A percentile compares a stretch with the other conserved stretches of the same genome.
These are phyloP conservation scores for Idaea aversata DNA, from an alignment of 2,888 invertebrate species.

Conservation along the genomic window DNA sequence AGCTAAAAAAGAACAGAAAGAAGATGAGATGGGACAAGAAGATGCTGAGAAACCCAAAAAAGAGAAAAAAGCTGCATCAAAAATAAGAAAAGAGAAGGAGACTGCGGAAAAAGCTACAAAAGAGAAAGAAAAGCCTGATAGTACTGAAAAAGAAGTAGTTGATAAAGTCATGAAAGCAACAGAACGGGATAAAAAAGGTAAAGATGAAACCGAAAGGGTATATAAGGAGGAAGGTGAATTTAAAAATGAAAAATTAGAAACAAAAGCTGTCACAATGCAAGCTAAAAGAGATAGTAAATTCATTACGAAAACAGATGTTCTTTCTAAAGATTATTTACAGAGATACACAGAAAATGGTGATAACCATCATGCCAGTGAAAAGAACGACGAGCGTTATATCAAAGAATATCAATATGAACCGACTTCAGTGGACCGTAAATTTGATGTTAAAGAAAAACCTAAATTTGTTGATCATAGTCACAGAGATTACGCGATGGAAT, in stretches of 20 bases:
- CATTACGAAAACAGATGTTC: not conserved
- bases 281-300: not conserved
- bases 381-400: slow-evolving; percentile 34
- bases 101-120: slow-evolving; percentile 13
- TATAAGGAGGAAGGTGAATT: not conserved
- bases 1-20: slow-evolving; percentile 7
- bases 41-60: not conserved
- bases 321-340: slow-evolving; percentile 4
- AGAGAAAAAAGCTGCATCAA: slow-evolving; percentile 1
- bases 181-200: slow-evolving; percentile 6
- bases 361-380: not conserved
- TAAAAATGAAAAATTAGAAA: not conserved
- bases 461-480: slow-evolving; percentile 50
- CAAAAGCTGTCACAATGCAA: not conserved
- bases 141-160: not conserved
- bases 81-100: slow-evolving; percentile 9
- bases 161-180: slow-evolving; percentile 1
- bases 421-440: slow-evolving; percentile 17
- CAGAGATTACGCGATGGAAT: slow-evolving; percentile 55
- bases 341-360: slow-evolving; percentile 14
- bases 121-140: slow-evolving; percentile 15
- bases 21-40: slow-evolving; percentile 11
- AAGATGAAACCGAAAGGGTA: slow-evolving; percentile 2
- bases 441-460: slow-evolving; percentile 33
- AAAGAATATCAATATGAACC: slow-evolving; percentile 51